Percentiles rank a stretch among this genome's conserved stretches.
These are phyloP conservation scores for Pomatorhinus ruficollis DNA, from an alignment of 2,113 vertebrate species.

Conservation along the genomic window DNA sequence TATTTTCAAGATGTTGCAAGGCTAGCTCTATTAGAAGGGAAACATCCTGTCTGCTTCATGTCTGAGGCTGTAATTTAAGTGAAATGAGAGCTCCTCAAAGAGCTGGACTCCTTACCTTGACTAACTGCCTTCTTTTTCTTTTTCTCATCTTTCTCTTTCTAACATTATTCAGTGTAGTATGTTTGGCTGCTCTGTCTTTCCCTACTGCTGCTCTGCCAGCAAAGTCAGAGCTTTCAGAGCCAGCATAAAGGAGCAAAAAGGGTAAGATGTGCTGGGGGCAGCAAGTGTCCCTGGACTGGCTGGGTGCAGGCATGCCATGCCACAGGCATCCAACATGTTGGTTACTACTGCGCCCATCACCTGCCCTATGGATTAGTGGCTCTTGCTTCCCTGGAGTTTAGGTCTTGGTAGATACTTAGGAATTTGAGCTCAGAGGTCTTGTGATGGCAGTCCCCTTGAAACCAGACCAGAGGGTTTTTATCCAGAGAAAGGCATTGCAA, in stretches of 20 bases:
- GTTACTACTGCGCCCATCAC: background rate
- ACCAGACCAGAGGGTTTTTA: background rate
- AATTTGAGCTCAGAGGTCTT: background rate
- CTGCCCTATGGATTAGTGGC: accelerated
- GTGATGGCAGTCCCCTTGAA: background rate
- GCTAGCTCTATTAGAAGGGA: background rate
- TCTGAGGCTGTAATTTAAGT: conserved; percentile 1
- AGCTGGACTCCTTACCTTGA: background rate
- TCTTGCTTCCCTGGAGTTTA: background rate
- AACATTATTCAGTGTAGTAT: background rate
- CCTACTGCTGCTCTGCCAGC: background rate
- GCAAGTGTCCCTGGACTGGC: no score
- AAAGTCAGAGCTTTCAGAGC: background rate
- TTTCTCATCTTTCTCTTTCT: background rate
- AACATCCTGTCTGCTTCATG: background rate
- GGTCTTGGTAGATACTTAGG: background rate
- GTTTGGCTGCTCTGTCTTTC: background rate
- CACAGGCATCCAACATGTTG: accelerated
- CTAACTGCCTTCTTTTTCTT: background rate
- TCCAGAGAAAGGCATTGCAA: background rate
- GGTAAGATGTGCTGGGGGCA: background rate
- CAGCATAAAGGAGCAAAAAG: background rate
- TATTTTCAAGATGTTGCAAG: background rate
- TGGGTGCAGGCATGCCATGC: background rate
- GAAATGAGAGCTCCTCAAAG: background rate